These are phyloP conservation scores for Rhinoptilus africanus DNA, from an alignment of 2,113 vertebrate species.

Conservation along the genomic window DNA sequence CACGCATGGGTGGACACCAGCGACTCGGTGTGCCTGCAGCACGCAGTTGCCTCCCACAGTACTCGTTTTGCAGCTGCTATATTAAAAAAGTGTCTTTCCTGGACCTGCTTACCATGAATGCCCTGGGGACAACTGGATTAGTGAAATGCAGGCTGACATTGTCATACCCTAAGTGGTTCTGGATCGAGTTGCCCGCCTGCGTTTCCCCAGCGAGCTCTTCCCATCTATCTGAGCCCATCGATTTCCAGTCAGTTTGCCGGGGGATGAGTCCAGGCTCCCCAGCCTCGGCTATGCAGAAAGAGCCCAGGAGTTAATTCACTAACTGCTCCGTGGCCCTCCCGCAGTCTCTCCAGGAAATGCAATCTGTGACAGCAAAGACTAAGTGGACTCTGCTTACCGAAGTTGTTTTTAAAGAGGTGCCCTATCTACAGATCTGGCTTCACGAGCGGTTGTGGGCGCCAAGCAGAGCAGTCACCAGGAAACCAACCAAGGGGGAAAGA, in stretches of 20 bases:
- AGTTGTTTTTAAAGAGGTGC: not conserved
- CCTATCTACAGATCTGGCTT: rapidly evolving
- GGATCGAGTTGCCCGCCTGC: not conserved
- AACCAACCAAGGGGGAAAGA: no score
- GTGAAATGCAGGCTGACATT: not conserved
- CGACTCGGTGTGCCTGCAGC: not conserved
- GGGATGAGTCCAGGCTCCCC: not conserved
- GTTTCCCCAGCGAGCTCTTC: not conserved
- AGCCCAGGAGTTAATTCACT: not conserved
- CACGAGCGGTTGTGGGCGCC: rapidly evolving
- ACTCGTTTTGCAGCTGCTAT: not conserved
- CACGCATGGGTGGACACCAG: not conserved
- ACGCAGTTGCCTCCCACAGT: not conserved
- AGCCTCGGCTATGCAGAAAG: not conserved
- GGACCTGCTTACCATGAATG: not conserved
- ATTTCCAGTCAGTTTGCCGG: not conserved
- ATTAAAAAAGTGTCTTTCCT: not conserved
- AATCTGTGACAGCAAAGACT: not conserved
- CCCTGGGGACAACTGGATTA: not conserved
- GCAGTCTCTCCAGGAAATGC: not conserved
- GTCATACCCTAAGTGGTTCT: not conserved
- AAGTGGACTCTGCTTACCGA: not conserved
- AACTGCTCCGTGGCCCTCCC: not conserved
- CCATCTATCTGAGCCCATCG: not conserved
- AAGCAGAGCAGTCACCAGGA: not conserved